These are phyloP conservation scores for Accipiter cooperii DNA, from an alignment of 2,113 vertebrate genomes.

Conservation along the genomic window DNA sequence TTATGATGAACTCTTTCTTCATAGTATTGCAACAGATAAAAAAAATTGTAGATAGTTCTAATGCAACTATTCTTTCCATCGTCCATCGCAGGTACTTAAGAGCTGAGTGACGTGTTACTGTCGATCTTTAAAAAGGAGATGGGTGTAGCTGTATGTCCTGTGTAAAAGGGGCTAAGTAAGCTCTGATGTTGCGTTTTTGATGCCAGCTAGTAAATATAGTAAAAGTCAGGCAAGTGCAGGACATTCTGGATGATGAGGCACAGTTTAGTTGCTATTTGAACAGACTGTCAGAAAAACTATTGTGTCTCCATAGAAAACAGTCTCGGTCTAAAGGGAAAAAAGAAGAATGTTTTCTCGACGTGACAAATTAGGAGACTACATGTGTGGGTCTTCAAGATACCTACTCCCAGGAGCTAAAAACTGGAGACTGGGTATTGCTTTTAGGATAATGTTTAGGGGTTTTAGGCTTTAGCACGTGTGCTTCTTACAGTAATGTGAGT, in stretches of 20 bases:
- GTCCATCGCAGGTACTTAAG: neutral
- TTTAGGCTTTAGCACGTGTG: neutral
- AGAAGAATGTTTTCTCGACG: neutral
- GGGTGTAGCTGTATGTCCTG: neutral
- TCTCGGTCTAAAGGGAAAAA: neutral
- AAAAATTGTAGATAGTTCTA: neutral
- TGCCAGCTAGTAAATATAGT: neutral
- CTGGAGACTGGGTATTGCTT: neutral
- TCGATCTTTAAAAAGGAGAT: neutral
- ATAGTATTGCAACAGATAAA: neutral
- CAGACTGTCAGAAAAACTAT: neutral
- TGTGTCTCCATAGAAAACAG: neutral
- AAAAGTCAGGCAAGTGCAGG: neutral
- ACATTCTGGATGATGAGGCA: neutral
- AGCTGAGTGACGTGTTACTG: neutral
- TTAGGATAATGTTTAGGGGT: neutral
- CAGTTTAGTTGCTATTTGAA: neutral
- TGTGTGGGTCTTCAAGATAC: neutral
- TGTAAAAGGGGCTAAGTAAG: neutral
- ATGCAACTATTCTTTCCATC: neutral
- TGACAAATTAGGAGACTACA: neutral
- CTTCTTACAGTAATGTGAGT: neutral
- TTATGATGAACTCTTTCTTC: neutral
- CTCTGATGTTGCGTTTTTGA: neutral
- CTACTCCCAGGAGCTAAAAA: neutral